Percentiles rank a stretch among this genome's conserved stretches.
phyloP scores from a whole-genome alignment of 2,888 invertebrate genomes.

The Trissoscelio sp. region DNA sequence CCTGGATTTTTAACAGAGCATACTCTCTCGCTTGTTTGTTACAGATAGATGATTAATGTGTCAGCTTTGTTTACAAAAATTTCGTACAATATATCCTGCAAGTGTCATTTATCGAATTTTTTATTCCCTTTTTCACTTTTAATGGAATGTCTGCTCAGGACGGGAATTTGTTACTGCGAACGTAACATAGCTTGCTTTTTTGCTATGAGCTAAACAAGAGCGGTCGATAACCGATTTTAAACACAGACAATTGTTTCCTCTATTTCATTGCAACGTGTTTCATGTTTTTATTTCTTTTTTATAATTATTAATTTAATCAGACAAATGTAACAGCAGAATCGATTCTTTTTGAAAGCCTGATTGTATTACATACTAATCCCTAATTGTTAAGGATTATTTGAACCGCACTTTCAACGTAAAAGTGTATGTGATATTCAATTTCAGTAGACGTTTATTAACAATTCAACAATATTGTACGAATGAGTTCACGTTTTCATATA shows the following conservation, averaged over 20 bases:
- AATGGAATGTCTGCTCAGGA: conserved; percentile 13
- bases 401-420: not conserved
- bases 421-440: conserved; percentile 37
- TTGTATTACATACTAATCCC: conserved; percentile 27
- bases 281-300: not conserved
- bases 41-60: not conserved
- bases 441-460: conserved; percentile 43
- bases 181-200: not conserved
- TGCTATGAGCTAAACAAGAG: conserved; percentile 12
- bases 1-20: too few species aligned
- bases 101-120: not conserved
- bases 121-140: not conserved
- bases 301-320: not conserved
- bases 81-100: not conserved
- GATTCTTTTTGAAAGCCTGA: conserved; percentile 6
- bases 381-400: not conserved
- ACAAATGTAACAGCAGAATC: not conserved
- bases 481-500: conserved; percentile 39
- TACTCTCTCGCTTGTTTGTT: conserved; percentile 19
- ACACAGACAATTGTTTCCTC: conserved; percentile 22
- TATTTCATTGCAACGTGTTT: not conserved
- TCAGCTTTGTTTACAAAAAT: not conserved
- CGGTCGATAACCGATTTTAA: conserved; percentile 44
- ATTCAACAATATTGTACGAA: conserved; percentile 32
- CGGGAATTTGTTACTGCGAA: conserved; percentile 1